phyloP scores from a whole-genome alignment of 2,888 invertebrate species.

The Habrosyne pyritoides region DNA sequence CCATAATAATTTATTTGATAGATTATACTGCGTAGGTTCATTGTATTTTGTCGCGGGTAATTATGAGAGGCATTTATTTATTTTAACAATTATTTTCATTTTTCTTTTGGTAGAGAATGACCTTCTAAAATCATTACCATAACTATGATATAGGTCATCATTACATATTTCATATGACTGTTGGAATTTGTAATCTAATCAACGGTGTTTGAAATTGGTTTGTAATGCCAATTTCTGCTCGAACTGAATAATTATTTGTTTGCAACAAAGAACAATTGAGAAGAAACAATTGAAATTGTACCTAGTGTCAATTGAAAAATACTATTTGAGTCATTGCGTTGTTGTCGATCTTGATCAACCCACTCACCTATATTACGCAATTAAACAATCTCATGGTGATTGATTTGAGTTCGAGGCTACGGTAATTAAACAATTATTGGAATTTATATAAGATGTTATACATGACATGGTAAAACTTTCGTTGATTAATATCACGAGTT shows the following conservation, averaged over 20 bases:
- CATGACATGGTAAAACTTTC: neutral
- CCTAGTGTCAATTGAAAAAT: constrained; percentile 55
- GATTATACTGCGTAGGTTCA: neutral
- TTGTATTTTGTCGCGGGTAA: neutral
- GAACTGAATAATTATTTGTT: too few relatives aligned
- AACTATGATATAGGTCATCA: too few relatives aligned
- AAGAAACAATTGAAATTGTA: constrained; percentile 43
- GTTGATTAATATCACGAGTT: neutral
- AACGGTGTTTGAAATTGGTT: too few relatives aligned
- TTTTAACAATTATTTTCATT: too few relatives aligned
- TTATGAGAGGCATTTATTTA: neutral
- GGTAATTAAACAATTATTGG: constrained; percentile 10
- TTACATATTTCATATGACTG: neutral
- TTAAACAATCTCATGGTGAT: constrained; percentile 33
- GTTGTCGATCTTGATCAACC: constrained; percentile 26
- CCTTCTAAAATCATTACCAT: too few relatives aligned
- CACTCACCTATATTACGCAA: constrained; percentile 38
- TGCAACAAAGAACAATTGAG: constrained; percentile 5
- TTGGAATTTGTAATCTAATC: neutral
- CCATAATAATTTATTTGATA: constrained; percentile 2
- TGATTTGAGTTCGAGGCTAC: constrained; percentile 22
- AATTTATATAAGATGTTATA: neutral
- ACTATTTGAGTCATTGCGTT: constrained; percentile 31
- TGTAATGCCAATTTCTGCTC: too few relatives aligned
- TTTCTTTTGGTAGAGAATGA: too few relatives aligned